Evolutionary conservation across 2,888 invertebrate genomes (phyloP).

Genomic region (Epistrophe eligans): DNA sequence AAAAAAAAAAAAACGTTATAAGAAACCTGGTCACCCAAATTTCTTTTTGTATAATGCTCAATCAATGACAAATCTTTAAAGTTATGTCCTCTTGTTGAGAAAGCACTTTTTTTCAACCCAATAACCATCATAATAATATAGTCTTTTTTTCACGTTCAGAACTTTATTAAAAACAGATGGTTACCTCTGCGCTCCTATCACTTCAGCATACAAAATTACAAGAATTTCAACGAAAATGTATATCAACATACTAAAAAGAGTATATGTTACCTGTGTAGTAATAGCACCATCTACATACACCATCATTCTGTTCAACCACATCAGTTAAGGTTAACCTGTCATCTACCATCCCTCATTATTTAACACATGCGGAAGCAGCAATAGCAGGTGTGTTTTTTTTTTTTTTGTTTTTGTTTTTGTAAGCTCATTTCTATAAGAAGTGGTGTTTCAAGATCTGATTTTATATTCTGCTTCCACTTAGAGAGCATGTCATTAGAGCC

Average conservation of each 20-base stretch:
- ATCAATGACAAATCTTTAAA: neutral
- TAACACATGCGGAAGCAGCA: constrained; percentile 17
- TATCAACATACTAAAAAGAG: constrained; percentile 17
- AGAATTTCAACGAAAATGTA: constrained; percentile 1
- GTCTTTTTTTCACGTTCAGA: neutral
- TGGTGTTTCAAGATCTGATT: constrained; percentile 47
- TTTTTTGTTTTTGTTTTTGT: no score
- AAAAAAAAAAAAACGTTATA: no score
- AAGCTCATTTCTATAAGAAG: constrained; percentile 11
- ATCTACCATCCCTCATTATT: constrained; percentile 35
- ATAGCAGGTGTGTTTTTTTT: constrained; percentile 33
- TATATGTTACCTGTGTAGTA: neutral
- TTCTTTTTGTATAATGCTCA: neutral
- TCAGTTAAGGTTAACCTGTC: constrained; percentile 33
- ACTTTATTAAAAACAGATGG: constrained; percentile 12
- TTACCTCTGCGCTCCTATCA: neutral
- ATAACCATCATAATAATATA: neutral
- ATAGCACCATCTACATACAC: neutral
- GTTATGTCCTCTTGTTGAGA: neutral
- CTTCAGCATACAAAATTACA: neutral
- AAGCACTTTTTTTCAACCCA: neutral
- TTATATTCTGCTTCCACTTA: constrained; percentile 43
- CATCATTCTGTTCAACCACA: neutral
- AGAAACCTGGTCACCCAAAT: neutral
- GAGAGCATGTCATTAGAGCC: constrained; percentile 36